phyloP scores from a whole-genome alignment of 2,888 invertebrate species.

The Drosophila rubida region DNA sequence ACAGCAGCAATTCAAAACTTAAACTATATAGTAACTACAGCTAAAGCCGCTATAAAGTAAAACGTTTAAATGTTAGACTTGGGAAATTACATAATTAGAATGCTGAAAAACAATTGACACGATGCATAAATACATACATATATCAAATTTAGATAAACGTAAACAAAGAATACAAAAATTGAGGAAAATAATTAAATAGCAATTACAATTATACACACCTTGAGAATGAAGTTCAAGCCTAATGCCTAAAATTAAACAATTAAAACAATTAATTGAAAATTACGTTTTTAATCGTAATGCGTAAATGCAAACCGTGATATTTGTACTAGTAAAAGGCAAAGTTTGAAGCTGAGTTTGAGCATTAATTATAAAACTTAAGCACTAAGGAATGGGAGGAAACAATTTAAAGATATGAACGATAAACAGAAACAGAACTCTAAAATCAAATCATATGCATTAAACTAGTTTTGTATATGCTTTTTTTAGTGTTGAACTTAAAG shows the following conservation, averaged over 20 bases:
- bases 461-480: slow-evolving; percentile 78
- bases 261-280: slow-evolving; percentile 44
- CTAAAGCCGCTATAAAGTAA: slow-evolving; percentile 34
- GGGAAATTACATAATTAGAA: slow-evolving; percentile 36
- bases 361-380: slow-evolving; percentile 51
- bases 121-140: slow-evolving; percentile 34
- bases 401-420: slow-evolving; percentile 7
- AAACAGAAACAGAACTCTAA: slow-evolving; percentile 26
- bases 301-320: slow-evolving; percentile 80
- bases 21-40: not conserved
- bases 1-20: slow-evolving; percentile 20
- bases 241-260: slow-evolving; percentile 47
- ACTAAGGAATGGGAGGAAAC: slow-evolving; percentile 28
- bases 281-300: slow-evolving; percentile 57
- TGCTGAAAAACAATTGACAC: slow-evolving; percentile 46
- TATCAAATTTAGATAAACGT: slow-evolving; percentile 5
- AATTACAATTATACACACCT: slow-evolving; percentile 47
- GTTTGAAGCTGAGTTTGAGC: slow-evolving; percentile 45
- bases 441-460: slow-evolving; percentile 56
- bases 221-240: slow-evolving; percentile 35
- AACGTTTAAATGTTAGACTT: slow-evolving; percentile 49
- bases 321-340: slow-evolving; percentile 82
- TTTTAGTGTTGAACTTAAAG: slow-evolving; percentile 76
- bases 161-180: not conserved
- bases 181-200: slow-evolving; percentile 5